These are phyloP conservation scores for Aspidoscelis tigris DNA, from an alignment of 2,113 vertebrate genomes.

Conservation along the genomic window DNA sequence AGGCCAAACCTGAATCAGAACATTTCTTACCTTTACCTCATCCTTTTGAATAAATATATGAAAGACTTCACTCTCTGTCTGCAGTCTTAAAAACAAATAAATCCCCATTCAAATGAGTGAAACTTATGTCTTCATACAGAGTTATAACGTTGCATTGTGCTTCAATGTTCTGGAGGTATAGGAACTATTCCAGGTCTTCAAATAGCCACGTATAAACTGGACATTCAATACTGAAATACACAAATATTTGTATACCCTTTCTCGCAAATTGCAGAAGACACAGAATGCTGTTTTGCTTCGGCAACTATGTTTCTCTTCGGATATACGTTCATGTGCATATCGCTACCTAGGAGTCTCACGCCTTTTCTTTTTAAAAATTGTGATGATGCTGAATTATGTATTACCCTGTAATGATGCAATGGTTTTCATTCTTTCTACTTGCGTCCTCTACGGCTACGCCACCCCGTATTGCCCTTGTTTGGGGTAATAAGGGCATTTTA, in stretches of 20 bases:
- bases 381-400: constrained; percentile 55
- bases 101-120: neutral
- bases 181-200: too few species aligned
- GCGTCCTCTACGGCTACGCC: constrained; percentile 19
- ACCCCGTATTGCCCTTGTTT: constrained; percentile 58
- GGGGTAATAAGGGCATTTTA: constrained; percentile 55
- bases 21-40: too few species aligned
- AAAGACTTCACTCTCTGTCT: neutral
- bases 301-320: neutral
- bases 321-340: neutral
- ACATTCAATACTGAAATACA: neutral
- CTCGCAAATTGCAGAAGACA: neutral
- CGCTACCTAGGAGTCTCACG: constrained; percentile 10
- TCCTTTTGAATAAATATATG: neutral
- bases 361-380: constrained; percentile 31
- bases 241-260: too few species aligned
- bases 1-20: too few species aligned
- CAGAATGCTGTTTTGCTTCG: neutral
- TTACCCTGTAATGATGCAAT: constrained; percentile 57
- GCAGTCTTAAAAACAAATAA: neutral
- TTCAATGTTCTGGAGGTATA: neutral
- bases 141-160: too few species aligned
- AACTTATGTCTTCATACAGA: too few species aligned
- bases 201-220: neutral
- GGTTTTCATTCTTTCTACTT: constrained; percentile 45